These are phyloP conservation scores for Alouatta palliata DNA, from an alignment of 2,113 vertebrate genomes.

Conservation along the genomic window DNA sequence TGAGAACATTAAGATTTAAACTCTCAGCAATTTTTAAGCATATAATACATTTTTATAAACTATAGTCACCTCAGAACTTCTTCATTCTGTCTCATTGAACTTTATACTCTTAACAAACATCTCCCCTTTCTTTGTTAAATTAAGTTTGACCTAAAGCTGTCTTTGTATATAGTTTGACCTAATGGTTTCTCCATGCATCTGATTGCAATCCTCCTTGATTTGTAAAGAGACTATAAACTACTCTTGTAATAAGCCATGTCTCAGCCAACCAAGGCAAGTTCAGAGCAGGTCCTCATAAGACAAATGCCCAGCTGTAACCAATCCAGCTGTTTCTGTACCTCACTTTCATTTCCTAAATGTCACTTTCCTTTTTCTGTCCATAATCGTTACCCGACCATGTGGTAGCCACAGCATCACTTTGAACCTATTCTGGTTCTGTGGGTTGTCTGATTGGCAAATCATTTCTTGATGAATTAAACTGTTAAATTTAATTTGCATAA, in stretches of 20 bases:
- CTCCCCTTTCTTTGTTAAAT: background rate
- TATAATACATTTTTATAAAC: background rate
- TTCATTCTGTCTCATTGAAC: background rate
- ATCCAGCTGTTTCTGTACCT: background rate
- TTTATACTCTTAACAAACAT: background rate
- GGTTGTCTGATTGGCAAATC: background rate
- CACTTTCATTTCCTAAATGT: background rate
- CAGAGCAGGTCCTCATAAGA: background rate
- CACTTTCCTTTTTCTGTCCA: background rate
- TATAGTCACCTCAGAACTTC: background rate
- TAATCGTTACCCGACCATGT: background rate
- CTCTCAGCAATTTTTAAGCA: background rate
- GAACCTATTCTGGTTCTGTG: background rate
- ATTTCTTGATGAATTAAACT: background rate
- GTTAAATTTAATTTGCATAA: background rate
- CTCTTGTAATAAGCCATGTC: background rate
- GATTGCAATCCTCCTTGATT: background rate
- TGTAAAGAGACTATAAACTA: background rate
- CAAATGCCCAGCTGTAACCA: background rate
- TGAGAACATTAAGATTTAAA: background rate
- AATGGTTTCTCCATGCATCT: background rate
- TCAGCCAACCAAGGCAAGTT: background rate
- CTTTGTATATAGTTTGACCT: background rate
- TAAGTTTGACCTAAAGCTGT: background rate
- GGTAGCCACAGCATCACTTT: background rate